Conservation (phyloP, 2,797 vertebrate species). For the Betta splendens region DNA sequence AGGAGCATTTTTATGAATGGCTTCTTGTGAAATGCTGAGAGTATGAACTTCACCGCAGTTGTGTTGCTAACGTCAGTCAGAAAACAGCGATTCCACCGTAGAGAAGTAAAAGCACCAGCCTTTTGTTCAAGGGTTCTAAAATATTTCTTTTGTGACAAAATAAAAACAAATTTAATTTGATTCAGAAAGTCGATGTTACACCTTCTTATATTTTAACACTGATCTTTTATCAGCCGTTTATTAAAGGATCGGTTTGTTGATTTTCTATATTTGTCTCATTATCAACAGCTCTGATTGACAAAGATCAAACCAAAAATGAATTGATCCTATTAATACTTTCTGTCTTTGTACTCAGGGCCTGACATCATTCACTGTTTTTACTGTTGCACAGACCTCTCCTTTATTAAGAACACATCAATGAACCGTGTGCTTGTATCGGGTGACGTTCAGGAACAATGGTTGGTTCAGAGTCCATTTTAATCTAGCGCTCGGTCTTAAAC, state of each 20-base stretch:
- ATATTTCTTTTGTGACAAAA: no score
- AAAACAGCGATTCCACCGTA: no score
- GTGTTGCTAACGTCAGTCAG: conserved; percentile 13
- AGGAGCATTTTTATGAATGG: conserved; percentile 58
- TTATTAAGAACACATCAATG: neutral
- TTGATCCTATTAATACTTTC: neutral
- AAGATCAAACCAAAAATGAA: no score
- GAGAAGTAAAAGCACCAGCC: no score
- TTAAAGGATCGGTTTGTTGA: neutral
- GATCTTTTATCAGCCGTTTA: neutral
- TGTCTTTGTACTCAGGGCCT: neutral
- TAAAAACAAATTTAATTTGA: no score
- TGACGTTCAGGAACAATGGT: neutral
- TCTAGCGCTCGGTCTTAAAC: neutral
- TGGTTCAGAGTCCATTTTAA: neutral
- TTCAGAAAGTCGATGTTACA: neutral
- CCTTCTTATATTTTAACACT: no score
- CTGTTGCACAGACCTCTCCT: neutral
- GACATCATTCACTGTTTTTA: neutral
- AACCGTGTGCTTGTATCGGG: neutral
- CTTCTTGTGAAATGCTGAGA: conserved; percentile 27
- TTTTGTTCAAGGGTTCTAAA: no score
- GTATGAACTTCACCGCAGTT: conserved; percentile 33
- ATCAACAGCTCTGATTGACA: no score
- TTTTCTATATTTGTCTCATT: neutral